Evolutionary conservation across 2,888 invertebrate genomes (phyloP).

Genomic region (Taenaris catops): DNA sequence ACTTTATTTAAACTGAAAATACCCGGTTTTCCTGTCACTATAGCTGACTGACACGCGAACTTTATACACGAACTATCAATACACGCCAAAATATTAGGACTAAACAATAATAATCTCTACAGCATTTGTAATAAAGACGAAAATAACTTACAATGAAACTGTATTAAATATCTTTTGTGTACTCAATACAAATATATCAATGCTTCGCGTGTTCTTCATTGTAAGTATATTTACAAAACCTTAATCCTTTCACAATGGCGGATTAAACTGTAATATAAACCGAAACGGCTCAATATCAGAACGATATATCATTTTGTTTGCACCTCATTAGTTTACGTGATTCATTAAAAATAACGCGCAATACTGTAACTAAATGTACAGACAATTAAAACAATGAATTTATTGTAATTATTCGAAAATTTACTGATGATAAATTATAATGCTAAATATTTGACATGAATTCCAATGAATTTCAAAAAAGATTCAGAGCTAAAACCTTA

Average conservation of each 20-base stretch:
- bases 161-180: slow-evolving; percentile 14
- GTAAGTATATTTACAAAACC: slow-evolving; percentile 68
- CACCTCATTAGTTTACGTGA: slow-evolving; percentile 17
- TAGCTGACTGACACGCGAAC: slow-evolving; percentile 27
- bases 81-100: slow-evolving; percentile 17
- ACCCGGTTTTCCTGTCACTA: slow-evolving; percentile 27
- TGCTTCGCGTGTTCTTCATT: slow-evolving; percentile 67
- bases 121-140: not conserved
- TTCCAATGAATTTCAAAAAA: too few relatives aligned
- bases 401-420: too few relatives aligned
- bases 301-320: slow-evolving; percentile 27
- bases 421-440: too few relatives aligned
- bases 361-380: too few relatives aligned
- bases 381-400: too few relatives aligned
- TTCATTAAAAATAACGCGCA: slow-evolving; percentile 11
- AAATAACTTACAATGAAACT: slow-evolving; percentile 5
- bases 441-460: too few relatives aligned
- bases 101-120: slow-evolving; percentile 13
- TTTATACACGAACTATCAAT: slow-evolving; percentile 24
- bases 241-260: slow-evolving; percentile 62
- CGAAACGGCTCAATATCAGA: slow-evolving; percentile 54
- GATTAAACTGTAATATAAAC: slow-evolving; percentile 55
- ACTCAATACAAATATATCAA: slow-evolving; percentile 39
- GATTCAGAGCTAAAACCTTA: too few relatives aligned
- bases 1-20: slow-evolving; percentile 27